Percentiles rank a stretch among this genome's conserved stretches.
phyloP scores from a whole-genome alignment of 1,140 invertebrate species.

The Steinernema feltiae region DNA sequence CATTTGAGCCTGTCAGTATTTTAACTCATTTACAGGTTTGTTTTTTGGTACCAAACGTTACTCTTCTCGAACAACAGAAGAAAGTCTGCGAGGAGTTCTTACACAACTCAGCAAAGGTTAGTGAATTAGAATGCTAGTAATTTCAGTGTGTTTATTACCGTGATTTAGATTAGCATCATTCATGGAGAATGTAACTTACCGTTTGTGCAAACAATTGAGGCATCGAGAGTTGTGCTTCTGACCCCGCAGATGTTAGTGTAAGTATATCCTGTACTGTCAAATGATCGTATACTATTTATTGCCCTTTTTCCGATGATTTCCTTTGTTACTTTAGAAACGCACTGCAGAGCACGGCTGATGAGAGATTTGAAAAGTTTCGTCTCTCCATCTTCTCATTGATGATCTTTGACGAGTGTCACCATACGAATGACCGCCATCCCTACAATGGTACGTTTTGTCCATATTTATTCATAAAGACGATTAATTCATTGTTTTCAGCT shows the following conservation, averaged over 20 bases:
- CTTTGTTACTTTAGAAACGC: constrained; percentile 47
- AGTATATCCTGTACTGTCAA: neutral
- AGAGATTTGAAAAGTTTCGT: constrained; percentile 28
- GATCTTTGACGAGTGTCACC: constrained; percentile 50
- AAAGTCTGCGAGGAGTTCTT: constrained; percentile 26
- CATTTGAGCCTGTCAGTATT: no score
- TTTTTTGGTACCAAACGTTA: constrained; percentile 49
- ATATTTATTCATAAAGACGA: neutral
- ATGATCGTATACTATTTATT: no score
- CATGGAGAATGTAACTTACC: constrained; percentile 31
- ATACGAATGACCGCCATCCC: constrained; percentile 37
- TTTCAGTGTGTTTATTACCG: neutral
- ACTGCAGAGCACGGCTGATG: constrained; percentile 34
- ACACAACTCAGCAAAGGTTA: neutral
- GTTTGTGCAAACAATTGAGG: constrained; percentile 16
- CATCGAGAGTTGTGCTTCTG: constrained; percentile 38
- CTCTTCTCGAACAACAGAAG: constrained; percentile 45
- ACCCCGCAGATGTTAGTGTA: constrained; percentile 43
- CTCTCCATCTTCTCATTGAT: constrained; percentile 42
- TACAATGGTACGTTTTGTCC: constrained; percentile 30
- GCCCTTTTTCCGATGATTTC: no score
- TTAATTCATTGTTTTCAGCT: constrained; percentile 32
- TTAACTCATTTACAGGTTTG: constrained; percentile 25
- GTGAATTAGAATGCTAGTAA: constrained; percentile 36
- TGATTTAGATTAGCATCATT: neutral